phyloP scores from a whole-genome alignment of 2,888 invertebrate species.

The Dascillus cervinus region DNA sequence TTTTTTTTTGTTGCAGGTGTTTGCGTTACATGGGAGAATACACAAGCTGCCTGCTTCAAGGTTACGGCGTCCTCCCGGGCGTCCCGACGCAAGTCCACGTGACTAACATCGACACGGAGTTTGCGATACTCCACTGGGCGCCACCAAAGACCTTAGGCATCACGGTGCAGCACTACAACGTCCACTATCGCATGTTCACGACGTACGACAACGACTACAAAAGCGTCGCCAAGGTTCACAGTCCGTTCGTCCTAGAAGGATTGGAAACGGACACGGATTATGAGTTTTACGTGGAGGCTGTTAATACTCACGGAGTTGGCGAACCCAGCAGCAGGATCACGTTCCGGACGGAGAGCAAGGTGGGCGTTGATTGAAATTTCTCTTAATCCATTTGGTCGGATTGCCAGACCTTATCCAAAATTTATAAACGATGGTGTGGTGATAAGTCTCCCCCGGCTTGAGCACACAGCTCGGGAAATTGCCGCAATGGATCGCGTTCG shows the following conservation, averaged over 20 bases:
- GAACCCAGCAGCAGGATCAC: conserved; percentile 67
- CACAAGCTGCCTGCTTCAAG: conserved; percentile 74
- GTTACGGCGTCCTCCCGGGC: conserved; percentile 75
- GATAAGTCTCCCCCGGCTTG: conserved; percentile 62
- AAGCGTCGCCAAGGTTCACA: conserved; percentile 44
- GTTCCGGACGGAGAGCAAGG: conserved; percentile 66
- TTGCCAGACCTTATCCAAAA: conserved; percentile 49
- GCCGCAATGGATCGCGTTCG: conserved; percentile 73
- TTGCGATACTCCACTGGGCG: conserved; percentile 73
- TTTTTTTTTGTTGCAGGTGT: conserved; percentile 60
- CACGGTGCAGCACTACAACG: conserved; percentile 52
- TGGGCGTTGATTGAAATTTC: conserved; percentile 32
- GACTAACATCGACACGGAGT: conserved; percentile 66
- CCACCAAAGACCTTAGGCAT: conserved; percentile 62
- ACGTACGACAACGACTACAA: conserved; percentile 41
- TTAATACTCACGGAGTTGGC: conserved; percentile 72
- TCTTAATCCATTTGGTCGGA: conserved; percentile 28
- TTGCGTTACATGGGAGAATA: conserved; percentile 75
- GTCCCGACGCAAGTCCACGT: conserved; percentile 63
- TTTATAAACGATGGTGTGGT: conserved; percentile 65
- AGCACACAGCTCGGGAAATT: conserved; percentile 52
- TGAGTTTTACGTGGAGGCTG: conserved; percentile 72
- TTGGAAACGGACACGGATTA: conserved; percentile 68
- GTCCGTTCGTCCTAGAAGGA: conserved; percentile 68
- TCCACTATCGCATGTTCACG: conserved; percentile 38